Base-by-base conservation (phyloP, 2,797 vertebrate species). In the Eutrigla gurnardus region DNA sequence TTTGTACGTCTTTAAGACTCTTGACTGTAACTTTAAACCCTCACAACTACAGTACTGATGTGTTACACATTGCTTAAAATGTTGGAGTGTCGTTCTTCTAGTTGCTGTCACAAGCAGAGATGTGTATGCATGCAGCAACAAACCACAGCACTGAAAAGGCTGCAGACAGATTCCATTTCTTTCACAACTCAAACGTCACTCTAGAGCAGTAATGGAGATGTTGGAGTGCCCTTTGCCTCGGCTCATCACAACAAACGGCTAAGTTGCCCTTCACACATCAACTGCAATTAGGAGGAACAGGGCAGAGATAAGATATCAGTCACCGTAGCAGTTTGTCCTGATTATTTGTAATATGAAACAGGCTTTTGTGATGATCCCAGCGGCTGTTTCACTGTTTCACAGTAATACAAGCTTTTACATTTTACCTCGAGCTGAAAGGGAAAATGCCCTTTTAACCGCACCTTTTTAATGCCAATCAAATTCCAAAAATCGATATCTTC, bases 271-370 rank as follows among this genome's bases (percentile, higher is more conserved):
- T 79, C 45, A 60, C 49, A 60, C 47, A 67, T 87, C 64, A 58
- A 82, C 65, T 75, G 49, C 77, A 84, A 84, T 81, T 61, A 70
- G 65, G 25, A 74, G 35, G 59, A 65, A 76, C 59, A 8, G 8
- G 9, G 53, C 32, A 42, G 52, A 66, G 46, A 59, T 62, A 40
- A 66, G 46, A 80, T 50, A 53, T 68, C 18, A 50, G 32, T 64
- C 62, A 52, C 14, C 39, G 3, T 42, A 73, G 46, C 18, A 52
- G 63, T 60, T 47, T 15, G 43, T 59, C 39, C 36, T 55, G 8
- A 35, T 74, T 52, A 70, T 68, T 61, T 73, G 33, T 65, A 14
- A 47, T 47, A 63, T 59, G 11, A 70, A 81, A 80, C 50, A 59
- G 36, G 40, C 13, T 9, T 73, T 63, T 65, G 54, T 35, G 17